phyloP scores from a whole-genome alignment of 2,797 vertebrate species.

The Phalloptychus januarius region DNA sequence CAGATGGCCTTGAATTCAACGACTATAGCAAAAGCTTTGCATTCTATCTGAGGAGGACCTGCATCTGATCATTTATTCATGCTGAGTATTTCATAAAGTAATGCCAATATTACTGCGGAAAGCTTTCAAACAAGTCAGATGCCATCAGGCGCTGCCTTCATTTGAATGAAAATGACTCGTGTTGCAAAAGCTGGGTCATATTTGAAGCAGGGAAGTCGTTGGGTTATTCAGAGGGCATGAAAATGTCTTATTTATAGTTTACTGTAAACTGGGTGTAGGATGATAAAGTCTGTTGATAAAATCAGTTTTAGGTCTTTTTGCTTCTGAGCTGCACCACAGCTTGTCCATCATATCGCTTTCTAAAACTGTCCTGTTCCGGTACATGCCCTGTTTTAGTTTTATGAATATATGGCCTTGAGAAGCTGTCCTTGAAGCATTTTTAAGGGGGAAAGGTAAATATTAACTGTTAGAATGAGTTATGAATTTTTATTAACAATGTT shows the following conservation, averaged over 20 bases:
- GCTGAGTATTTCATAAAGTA: constrained; percentile 2
- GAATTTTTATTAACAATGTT: background rate
- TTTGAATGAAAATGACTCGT: constrained; percentile 59
- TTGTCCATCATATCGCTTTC: background rate
- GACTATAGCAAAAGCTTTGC: constrained; percentile 22
- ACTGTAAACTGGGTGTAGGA: background rate
- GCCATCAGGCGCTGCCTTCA: constrained; percentile 20
- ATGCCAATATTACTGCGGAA: constrained; percentile 21
- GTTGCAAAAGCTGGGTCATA: constrained; percentile 48
- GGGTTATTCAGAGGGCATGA: background rate
- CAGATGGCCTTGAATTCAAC: constrained; percentile 39
- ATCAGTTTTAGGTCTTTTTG: constrained; percentile 25
- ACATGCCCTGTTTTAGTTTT: background rate
- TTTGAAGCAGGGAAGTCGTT: constrained; percentile 23
- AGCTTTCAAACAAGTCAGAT: constrained; percentile 33
- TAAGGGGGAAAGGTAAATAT: background rate
- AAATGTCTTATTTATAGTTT: background rate
- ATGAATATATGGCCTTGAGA: background rate
- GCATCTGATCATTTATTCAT: constrained; percentile 36
- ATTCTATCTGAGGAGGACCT: constrained; percentile 20
- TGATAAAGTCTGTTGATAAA: background rate
- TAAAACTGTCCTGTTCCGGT: background rate
- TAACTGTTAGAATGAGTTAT: background rate
- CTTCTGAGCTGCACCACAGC: background rate
- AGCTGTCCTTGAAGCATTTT: background rate